phyloP scores from a whole-genome alignment of 2,888 invertebrate genomes.

The Agrochola litura region DNA sequence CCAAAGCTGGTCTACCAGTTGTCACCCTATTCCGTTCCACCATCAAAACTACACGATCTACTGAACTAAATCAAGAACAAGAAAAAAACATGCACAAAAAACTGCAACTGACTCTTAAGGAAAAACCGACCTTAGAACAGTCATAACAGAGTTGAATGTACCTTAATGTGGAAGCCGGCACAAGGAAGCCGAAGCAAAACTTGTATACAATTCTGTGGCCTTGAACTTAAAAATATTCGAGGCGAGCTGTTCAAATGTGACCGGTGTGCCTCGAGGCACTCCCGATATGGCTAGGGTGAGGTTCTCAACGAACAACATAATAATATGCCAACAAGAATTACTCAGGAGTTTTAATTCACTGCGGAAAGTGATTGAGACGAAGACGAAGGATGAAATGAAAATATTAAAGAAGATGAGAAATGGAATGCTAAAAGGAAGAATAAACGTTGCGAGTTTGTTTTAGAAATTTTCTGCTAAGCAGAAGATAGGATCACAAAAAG shows the following conservation, averaged over 20 bases:
- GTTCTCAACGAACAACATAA: conserved; percentile 72
- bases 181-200: conserved; percentile 82
- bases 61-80: conserved; percentile 70
- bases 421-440: not conserved
- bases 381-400: conserved; percentile 23
- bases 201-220: conserved; percentile 82
- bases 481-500: not conserved
- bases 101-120: conserved; percentile 55
- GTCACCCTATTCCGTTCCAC: conserved; percentile 65
- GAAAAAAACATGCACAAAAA: conserved; percentile 67
- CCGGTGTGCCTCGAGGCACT: conserved; percentile 72
- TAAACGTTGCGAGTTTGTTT: not conserved
- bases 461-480: not conserved
- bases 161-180: conserved; percentile 68
- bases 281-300: conserved; percentile 77
- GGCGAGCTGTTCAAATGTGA: conserved; percentile 76
- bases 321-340: conserved; percentile 66
- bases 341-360: conserved; percentile 59
- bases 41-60: conserved; percentile 70
- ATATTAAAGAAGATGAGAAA: conserved; percentile 6
- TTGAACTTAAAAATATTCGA: conserved; percentile 84
- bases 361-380: conserved; percentile 37
- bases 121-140: conserved; percentile 50
- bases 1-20: conserved; percentile 59
- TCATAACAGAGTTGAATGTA: conserved; percentile 54